These are phyloP conservation scores for Gila orcuttii DNA, from an alignment of 2,113 vertebrate genomes.

Conservation along the genomic window DNA sequence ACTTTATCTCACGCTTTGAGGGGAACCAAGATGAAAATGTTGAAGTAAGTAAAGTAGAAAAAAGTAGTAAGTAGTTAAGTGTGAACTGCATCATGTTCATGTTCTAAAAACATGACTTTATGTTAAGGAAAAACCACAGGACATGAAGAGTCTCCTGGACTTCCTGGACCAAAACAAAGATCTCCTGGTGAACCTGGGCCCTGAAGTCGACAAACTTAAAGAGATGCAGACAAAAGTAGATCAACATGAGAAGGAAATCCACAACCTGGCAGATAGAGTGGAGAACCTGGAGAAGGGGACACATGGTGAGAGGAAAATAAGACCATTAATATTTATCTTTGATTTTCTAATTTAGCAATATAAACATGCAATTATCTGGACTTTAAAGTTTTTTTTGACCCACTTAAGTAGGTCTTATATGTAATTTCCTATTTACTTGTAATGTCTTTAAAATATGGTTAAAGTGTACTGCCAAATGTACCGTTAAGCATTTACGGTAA, in stretches of 20 bases:
- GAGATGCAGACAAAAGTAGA: conserved; percentile 54
- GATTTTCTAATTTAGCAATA: not conserved
- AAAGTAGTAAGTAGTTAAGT: not conserved
- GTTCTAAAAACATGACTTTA: not conserved
- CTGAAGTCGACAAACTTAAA: conserved; percentile 55
- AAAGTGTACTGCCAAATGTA: too few species aligned
- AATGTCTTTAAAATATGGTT: too few species aligned
- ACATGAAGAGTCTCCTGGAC: conserved; percentile 55
- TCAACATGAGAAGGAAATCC: conserved; percentile 56
- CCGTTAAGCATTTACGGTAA: too few species aligned
- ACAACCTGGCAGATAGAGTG: conserved; percentile 47
- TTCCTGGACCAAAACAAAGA: conserved; percentile 64
- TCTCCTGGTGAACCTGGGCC: conserved; percentile 57
- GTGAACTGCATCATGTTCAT: not conserved
- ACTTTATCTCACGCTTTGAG: conserved; percentile 42
- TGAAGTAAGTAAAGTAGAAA: conserved; percentile 36
- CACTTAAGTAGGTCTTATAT: too few species aligned
- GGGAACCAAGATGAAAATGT: conserved; percentile 34
- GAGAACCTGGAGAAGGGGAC: conserved; percentile 50
- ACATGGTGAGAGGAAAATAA: conserved; percentile 30
- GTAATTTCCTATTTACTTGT: too few species aligned
- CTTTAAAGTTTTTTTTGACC: too few species aligned
- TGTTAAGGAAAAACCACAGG: conserved; percentile 40
- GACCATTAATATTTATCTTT: not conserved
- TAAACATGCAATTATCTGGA: too few species aligned